Conservation (phyloP, 2,888 invertebrate species). For the Oscheius onirici region DNA sequence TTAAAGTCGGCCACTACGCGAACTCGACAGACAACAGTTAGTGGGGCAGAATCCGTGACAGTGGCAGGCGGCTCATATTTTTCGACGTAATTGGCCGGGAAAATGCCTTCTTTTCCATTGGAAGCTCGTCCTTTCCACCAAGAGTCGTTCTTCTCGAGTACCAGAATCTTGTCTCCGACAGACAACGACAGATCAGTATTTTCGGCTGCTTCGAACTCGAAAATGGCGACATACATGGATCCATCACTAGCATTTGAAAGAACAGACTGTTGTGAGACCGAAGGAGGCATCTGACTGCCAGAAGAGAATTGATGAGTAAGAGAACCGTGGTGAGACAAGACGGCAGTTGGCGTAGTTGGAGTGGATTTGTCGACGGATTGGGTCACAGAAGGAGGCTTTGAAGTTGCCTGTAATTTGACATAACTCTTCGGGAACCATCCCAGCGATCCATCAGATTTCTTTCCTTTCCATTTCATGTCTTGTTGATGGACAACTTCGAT, state of each 20-base stretch:
- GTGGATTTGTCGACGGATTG: conserved; percentile 24
- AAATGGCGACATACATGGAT: conserved; percentile 82
- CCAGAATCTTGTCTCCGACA: conserved; percentile 51
- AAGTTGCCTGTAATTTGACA: conserved; percentile 55
- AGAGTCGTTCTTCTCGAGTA: conserved; percentile 81
- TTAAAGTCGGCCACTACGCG: conserved; percentile 71
- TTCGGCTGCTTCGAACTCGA: conserved; percentile 88
- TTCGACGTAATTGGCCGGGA: conserved; percentile 93
- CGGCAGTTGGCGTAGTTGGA: conserved; percentile 16
- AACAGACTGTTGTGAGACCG: conserved; percentile 18
- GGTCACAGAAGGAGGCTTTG: conserved; percentile 11
- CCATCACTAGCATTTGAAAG: conserved; percentile 25
- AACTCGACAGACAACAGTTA: conserved; percentile 36
- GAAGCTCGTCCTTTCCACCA: conserved; percentile 88
- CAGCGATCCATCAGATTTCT: conserved; percentile 70
- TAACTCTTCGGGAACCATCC: conserved; percentile 72
- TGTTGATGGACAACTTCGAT: conserved; percentile 76
- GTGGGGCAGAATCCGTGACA: background rate
- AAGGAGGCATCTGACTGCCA: conserved; percentile 1
- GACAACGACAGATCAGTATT: conserved; percentile 81
- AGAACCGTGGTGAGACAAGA: background rate
- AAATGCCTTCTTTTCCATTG: conserved; percentile 86
- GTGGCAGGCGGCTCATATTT: conserved; percentile 30
- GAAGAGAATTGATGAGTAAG: conserved; percentile 9
- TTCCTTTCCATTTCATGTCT: conserved; percentile 79